Evolutionary conservation across 2,113 vertebrate species (phyloP).

Genomic region (Dolichallabes microphthalmus): DNA sequence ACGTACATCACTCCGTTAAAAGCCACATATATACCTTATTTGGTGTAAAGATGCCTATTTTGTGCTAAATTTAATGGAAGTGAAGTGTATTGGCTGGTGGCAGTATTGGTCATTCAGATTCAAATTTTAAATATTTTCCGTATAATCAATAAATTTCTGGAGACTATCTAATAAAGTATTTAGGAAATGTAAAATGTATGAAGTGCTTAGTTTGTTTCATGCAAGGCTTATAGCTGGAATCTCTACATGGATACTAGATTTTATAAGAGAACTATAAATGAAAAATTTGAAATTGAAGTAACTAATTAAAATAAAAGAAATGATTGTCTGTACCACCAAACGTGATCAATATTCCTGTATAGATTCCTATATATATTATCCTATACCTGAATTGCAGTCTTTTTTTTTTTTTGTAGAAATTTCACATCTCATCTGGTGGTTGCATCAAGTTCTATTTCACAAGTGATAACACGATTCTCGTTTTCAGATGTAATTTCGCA

Average conservation of each 20-base stretch:
- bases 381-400: not conserved
- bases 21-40: not conserved
- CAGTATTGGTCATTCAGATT: not conserved
- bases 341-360: not conserved
- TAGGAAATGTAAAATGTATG: not conserved
- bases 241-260: not conserved
- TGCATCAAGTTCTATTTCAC: not conserved
- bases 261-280: not conserved
- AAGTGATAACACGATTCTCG: not conserved
- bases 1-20: not conserved
- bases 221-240: not conserved
- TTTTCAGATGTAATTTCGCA: slow-evolving; percentile 8
- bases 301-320: not conserved
- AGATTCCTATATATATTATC: no score
- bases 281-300: not conserved
- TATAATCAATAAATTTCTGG: not conserved
- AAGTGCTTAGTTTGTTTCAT: no score
- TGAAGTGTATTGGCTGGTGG: not conserved
- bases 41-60: not conserved
- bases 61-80: not conserved
- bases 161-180: not conserved
- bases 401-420: not conserved
- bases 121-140: not conserved
- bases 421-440: not conserved
- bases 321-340: not conserved